Base-by-base conservation (phyloP, 2,797 vertebrate species). In the Schizothorax lantsangensis region DNA sequence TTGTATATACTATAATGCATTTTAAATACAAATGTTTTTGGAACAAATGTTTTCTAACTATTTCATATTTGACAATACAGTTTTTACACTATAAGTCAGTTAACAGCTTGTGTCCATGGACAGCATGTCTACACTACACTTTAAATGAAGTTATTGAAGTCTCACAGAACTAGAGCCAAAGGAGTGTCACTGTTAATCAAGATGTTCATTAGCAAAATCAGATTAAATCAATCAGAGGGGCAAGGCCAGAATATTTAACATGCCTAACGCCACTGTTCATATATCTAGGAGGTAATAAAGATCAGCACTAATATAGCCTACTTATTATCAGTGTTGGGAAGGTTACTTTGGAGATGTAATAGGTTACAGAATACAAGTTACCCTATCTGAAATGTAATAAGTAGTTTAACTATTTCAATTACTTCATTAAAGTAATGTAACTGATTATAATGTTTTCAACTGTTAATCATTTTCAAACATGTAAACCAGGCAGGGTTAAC, bases 191-290 rank as follows among this genome's bases (percentile, higher is more conserved):
- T 47, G 17, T 33, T 45, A 33, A 47, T 12, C 59, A 66, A 66
- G 43, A 66, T 33, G 40, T 30, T 52, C 59, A 66, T 66, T 80
- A 64, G 38, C 15, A 45, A 64, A 64, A 80, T 79, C 78, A 26
- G 78, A 64, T 79, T 79, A 30, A 62, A 79, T 79, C 57, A 26
- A 45, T 62, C n/a, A 30, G 73, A 52, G 17, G 49, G 9, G 33
- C 14, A 11, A 79, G 23, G n/a, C 15, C n/a, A 64, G 57, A 64
- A 80, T 45, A 80, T 30, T 64, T 80, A 64, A 26, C 78, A 64
- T 66, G 78, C 14, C 7, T 62, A 21, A 17, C 11, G 23, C 23
- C 57, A 45, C 23, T 64, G 36, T 75, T 75, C 7, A 49, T 52
- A 74, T 47, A 74, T 73, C 43, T 47, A 33, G 17, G 17, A 75